Conservation (phyloP, 2,888 invertebrate species). For the Rotaria magnacalcarata region DNA sequence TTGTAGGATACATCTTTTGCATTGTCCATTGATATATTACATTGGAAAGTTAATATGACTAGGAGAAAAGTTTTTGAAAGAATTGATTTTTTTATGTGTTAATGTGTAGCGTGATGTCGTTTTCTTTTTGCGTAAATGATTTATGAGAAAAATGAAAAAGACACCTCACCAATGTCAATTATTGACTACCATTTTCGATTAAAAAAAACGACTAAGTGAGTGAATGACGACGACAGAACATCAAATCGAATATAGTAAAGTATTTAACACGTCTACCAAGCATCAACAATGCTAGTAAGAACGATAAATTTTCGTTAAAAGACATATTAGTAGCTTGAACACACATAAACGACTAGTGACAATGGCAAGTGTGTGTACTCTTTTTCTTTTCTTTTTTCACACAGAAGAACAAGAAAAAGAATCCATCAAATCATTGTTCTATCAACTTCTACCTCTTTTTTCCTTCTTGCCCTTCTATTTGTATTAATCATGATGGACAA, state of each 20-base stretch:
- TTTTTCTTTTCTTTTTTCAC: background rate
- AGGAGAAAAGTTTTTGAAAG: background rate
- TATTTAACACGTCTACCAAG: constrained; percentile 17
- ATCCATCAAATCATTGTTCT: background rate
- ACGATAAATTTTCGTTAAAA: constrained; percentile 26
- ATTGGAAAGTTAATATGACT: background rate
- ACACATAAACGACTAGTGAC: constrained; percentile 11
- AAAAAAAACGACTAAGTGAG: background rate
- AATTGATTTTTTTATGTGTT: background rate
- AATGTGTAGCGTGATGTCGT: background rate
- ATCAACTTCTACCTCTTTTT: background rate
- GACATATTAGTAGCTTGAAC: constrained; percentile 29
- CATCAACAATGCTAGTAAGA: background rate
- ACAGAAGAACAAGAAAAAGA: background rate
- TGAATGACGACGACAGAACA: background rate
- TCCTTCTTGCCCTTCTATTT: background rate
- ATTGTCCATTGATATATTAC: background rate
- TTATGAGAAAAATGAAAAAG: background rate
- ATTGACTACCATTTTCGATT: constrained; percentile 5
- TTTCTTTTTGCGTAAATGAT: background rate
- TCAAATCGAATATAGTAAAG: constrained; percentile 12
- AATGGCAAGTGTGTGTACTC: too few species aligned
- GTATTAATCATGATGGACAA: background rate
- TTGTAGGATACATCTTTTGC: constrained; percentile 10
- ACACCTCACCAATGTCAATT: background rate